Conservation (phyloP, 2,888 invertebrate genomes). For the Cheilosia soror region DNA sequence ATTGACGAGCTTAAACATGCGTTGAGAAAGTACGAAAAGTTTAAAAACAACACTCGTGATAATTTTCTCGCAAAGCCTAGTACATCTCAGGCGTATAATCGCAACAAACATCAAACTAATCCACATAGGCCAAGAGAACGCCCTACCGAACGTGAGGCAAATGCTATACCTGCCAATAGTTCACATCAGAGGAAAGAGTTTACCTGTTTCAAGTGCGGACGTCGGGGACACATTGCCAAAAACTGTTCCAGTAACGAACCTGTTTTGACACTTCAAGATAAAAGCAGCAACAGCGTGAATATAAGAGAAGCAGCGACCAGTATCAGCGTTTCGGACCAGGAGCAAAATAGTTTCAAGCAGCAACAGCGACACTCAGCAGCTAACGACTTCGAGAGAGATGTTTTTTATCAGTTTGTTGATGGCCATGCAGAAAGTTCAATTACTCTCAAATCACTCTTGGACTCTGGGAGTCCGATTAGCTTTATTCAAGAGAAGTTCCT, state of each 20-base stretch:
- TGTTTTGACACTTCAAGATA: slow-evolving; percentile 15
- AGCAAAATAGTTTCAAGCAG: not conserved
- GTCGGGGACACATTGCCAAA: slow-evolving; percentile 36
- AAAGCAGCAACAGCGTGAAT: not conserved
- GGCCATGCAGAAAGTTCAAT: slow-evolving; percentile 13
- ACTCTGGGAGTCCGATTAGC: slow-evolving; percentile 60
- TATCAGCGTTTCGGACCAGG: not conserved
- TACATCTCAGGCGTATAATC: slow-evolving; percentile 23
- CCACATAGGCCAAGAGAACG: not conserved
- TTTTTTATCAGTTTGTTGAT: slow-evolving; percentile 18
- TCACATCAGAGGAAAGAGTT: slow-evolving; percentile 24
- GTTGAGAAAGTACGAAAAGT: slow-evolving; percentile 24
- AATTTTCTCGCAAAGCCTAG: slow-evolving; percentile 11
- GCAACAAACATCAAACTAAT: slow-evolving; percentile 17
- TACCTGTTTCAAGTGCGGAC: slow-evolving; percentile 52
- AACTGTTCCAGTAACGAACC: slow-evolving; percentile 30
- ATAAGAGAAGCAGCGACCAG: not conserved
- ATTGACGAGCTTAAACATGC: slow-evolving; percentile 35
- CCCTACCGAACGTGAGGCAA: slow-evolving; percentile 30
- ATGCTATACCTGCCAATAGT: slow-evolving; percentile 4
- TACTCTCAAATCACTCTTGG: slow-evolving; percentile 29
- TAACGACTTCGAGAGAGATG: slow-evolving; percentile 39
- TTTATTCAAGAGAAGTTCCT: slow-evolving; percentile 49
- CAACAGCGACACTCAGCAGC: not conserved
- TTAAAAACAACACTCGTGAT: slow-evolving; percentile 35